Conservation (phyloP, 2,797 vertebrate species). For the Pantherophis alleghaniensis region DNA sequence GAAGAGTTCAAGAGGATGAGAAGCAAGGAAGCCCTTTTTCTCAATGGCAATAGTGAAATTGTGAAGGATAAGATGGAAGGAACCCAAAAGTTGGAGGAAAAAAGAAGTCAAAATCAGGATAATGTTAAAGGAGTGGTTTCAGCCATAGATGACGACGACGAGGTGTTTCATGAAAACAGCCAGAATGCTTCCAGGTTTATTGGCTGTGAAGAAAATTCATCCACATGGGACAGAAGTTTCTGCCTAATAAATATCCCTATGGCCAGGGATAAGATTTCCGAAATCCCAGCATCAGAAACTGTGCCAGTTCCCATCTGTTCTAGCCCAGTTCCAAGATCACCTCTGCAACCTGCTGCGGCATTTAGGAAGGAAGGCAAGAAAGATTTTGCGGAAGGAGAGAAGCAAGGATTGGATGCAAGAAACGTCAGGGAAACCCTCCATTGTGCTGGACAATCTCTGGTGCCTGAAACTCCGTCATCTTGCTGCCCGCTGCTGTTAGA, state of each 20-base stretch:
- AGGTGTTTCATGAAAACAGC: slow-evolving; percentile 57
- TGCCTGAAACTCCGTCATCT: slow-evolving; percentile 79
- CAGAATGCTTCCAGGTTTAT: slow-evolving; percentile 30
- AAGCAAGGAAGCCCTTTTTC: slow-evolving; percentile 65
- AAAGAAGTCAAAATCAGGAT: slow-evolving; percentile 30
- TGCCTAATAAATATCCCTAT: slow-evolving; percentile 38
- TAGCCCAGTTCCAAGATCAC: slow-evolving; percentile 79
- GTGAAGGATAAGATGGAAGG: slow-evolving; percentile 35
- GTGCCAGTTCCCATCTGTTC: slow-evolving; percentile 76
- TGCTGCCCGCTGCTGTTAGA: slow-evolving; percentile 88
- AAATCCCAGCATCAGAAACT: slow-evolving; percentile 46
- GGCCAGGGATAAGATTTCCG: slow-evolving; percentile 34
- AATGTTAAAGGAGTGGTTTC: slow-evolving; percentile 30
- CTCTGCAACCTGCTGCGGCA: slow-evolving; percentile 73
- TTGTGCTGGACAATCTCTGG: slow-evolving; percentile 69
- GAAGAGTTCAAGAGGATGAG: slow-evolving; percentile 90
- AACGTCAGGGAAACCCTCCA: slow-evolving; percentile 59
- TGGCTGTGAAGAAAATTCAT: slow-evolving; percentile 32
- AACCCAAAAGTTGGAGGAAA: background rate
- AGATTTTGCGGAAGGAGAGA: slow-evolving; percentile 47
- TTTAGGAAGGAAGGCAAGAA: slow-evolving; percentile 50
- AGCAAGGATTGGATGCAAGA: slow-evolving; percentile 60
- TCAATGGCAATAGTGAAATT: slow-evolving; percentile 16
- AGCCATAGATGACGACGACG: slow-evolving; percentile 32
- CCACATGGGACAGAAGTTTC: slow-evolving; percentile 42